Evolutionary conservation across 2,797 vertebrate genomes (phyloP).

Genomic region (Tauraco hartlaubi): DNA sequence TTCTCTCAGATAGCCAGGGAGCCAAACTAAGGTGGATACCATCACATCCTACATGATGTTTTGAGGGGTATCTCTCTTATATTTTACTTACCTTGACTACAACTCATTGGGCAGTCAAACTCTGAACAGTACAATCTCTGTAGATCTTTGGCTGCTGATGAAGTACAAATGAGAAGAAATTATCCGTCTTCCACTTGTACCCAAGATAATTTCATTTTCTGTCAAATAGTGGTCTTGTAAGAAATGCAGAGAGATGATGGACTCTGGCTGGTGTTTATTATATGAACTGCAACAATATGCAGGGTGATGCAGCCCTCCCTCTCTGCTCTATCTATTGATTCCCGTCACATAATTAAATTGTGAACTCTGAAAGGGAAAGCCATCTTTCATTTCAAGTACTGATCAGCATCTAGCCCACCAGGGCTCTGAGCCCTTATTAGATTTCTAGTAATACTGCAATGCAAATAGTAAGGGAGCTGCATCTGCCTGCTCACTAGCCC

Average conservation of each 20-base stretch:
- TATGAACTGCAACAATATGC: neutral
- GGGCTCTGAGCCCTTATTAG: neutral
- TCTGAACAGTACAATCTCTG: neutral
- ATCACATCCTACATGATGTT: neutral
- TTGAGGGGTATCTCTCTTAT: neutral
- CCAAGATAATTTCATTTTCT: constrained; percentile 3
- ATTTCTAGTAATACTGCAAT: neutral
- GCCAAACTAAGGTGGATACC: neutral
- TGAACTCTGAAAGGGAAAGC: constrained; percentile 32
- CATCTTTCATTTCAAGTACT: constrained; percentile 47
- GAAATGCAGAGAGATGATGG: neutral
- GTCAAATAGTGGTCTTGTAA: neutral
- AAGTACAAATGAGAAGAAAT: constrained; percentile 6
- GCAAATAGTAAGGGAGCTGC: constrained; percentile 8
- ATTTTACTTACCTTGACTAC: neutral
- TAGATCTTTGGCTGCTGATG: neutral
- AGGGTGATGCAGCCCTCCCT: neutral
- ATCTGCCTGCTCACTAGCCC: neutral
- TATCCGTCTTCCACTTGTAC: neutral
- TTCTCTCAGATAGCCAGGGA: neutral
- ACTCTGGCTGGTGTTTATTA: constrained; percentile 13
- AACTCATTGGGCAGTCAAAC: neutral
- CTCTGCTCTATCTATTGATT: constrained; percentile 25
- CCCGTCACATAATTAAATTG: constrained; percentile 58
- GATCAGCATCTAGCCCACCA: neutral